Evolutionary conservation across 2,113 vertebrate species (phyloP), one percentile per base, ranked within the genome.

Genomic region (Pelmatolapia mariae): DNA sequence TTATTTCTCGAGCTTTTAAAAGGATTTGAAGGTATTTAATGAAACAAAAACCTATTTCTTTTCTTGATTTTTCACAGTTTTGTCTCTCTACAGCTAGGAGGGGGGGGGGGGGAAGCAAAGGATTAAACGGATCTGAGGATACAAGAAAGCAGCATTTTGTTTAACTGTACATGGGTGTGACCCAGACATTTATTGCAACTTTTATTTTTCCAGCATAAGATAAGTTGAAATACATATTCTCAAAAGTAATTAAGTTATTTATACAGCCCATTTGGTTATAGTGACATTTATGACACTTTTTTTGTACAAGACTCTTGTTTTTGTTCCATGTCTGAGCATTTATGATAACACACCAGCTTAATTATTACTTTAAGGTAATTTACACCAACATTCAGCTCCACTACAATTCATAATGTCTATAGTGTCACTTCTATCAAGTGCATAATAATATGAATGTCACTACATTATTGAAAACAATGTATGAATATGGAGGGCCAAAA

Each of bases 321-420:
- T 85, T 18, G 7, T 81, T 80, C 56, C 18, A 90, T 40, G 26
- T 83, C 83, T 79, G 52, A 90, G 80, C 57, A 50, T 52, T 83
- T 85, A 53, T 63, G 11, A 86, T 53, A 81, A 53, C 87, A 86
- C 66, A 86, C 79, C 63, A 78, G 47, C 78, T 66, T 43, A 33
- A 52, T 82, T 66, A 85, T 76, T 86, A 82, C 61, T 85, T 85
- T 29, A 81, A 82, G 56, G 82, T 16, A 61, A 91, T 89, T 88
- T 88, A 93, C 90, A 92, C 87, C 45, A 93, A 94, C 91, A 94
- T 95, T 95, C 91, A 93, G 52, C 61, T 85, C 89, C 82, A 92
- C 79, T 91, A 93, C 89, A 92, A 88, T 91, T 93, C 87, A 92
- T 91, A 90, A 90, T 86, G 91, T 93, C 91, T 89, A 76, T 31